Evolutionary conservation across 2,113 vertebrate genomes (phyloP), one percentile per base, ranked within the genome.

Genomic region (Callipepla californica): DNA sequence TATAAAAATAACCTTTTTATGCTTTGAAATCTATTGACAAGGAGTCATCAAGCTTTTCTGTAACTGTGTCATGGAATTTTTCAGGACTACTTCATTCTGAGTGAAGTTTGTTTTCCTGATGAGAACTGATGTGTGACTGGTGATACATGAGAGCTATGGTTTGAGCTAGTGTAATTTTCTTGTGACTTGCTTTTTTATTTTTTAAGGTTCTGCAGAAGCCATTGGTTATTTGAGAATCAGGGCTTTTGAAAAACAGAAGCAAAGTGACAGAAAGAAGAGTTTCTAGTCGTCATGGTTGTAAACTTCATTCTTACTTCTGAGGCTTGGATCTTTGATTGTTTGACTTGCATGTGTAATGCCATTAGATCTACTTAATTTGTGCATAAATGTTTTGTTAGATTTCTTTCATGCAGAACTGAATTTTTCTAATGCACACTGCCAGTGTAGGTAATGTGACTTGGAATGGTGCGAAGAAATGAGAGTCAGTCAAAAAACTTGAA

Each of bases 381-480:
- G 17, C 17, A 30, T 34, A 74, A 53, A 45, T 1, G 1, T 70
- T 86, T 84, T 86, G 19, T 12, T 86, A 50, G 26, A 32, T 83
- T 80, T 88, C 76, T 80, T 44, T 80, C 13, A 21, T 45, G 67
- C 32, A 47, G 55, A 75, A 57, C 17, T 62, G 40, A 40, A 0
- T 68, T 90, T 44, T 90, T 90, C 45, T 83, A 25, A 57, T 78
- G 63, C 40, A 86, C 61, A 77, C 87, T 86, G 73, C 9, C 80
- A 47, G 20, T 75, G 77, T 22, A 78, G 76, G 47, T 47, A 75
- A 16, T 0, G 0, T 80, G 83, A 83, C 61, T 92, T 92, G 73
- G 76, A 94, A 86, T 51, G 34, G 14, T 72, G 65, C 90, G 65
- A 86, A 79, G 47, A 90, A 94, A 90, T 72, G 22, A 80, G 42